These are phyloP conservation scores for Diploscapter pachys DNA, from an alignment of 1,140 invertebrate genomes.

Conservation along the genomic window DNA sequence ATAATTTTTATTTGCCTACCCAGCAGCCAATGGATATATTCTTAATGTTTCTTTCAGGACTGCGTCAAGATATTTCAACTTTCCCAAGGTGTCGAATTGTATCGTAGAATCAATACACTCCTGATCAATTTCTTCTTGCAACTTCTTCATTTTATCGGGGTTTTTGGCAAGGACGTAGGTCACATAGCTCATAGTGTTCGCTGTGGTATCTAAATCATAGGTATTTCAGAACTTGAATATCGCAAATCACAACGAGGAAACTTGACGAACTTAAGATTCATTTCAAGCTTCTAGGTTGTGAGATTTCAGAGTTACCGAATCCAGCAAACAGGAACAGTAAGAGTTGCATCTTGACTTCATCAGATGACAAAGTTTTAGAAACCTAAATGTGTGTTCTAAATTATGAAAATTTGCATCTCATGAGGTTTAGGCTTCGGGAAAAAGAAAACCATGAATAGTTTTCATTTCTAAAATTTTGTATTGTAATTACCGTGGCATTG, in stretches of 20 bases:
- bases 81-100: conserved; percentile 41
- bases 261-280: no score
- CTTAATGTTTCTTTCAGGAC: conserved; percentile 51
- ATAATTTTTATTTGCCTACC: conserved; percentile 6
- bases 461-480: no score
- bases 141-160: conserved; percentile 50
- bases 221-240: no score
- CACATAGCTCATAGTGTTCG: conserved; percentile 46
- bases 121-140: conserved; percentile 51
- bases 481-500: no score
- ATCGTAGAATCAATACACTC: conserved; percentile 18
- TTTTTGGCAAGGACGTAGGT: conserved; percentile 53
- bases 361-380: conserved; percentile 22
- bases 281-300: no score
- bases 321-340: conserved; percentile 59
- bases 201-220: conserved; percentile 46
- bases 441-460: no score
- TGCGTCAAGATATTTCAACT: conserved; percentile 48
- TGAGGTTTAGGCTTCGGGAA: no score
- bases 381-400: neutral
- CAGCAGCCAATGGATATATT: conserved; percentile 40
- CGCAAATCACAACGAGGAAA: no score
- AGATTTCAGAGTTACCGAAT: conserved; percentile 19
- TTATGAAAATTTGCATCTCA: no score
- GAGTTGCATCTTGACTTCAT: conserved; percentile 49